phyloP scores from a whole-genome alignment of 2,888 invertebrate species.

The Orthonychiurus folsomi region DNA sequence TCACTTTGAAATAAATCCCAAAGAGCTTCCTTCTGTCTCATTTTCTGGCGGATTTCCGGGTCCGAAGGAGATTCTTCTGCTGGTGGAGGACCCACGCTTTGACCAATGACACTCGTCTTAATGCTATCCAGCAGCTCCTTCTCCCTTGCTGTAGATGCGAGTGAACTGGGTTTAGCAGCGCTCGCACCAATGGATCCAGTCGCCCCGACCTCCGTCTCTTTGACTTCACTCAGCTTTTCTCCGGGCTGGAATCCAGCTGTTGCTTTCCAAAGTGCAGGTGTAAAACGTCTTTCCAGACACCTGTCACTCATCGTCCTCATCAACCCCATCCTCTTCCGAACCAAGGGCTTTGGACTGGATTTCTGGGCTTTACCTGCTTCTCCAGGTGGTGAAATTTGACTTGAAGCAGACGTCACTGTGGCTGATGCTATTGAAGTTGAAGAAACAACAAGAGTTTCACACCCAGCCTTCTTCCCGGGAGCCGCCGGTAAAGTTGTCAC shows the following conservation, averaged over 20 bases:
- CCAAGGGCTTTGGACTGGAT: conserved; percentile 29
- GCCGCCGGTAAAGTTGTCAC: conserved; percentile 15
- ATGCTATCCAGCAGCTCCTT: conserved; percentile 28
- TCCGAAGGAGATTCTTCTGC: conserved; percentile 26
- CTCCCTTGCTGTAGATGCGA: conserved; percentile 34
- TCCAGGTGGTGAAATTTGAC: background rate
- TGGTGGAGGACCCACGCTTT: conserved; percentile 20
- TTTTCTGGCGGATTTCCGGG: conserved; percentile 32
- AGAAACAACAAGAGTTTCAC: conserved; percentile 9
- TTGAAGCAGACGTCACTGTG: conserved; percentile 11
- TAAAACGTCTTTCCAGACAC: conserved; percentile 41
- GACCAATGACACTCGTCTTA: conserved; percentile 13
- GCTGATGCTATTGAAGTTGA: conserved; percentile 8
- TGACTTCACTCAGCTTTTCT: conserved; percentile 33
- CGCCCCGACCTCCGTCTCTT: conserved; percentile 3
- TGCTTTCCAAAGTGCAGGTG: conserved; percentile 34
- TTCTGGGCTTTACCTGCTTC: conserved; percentile 16
- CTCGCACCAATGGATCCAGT: background rate
- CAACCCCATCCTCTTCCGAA: conserved; percentile 39
- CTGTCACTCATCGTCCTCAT: conserved; percentile 43
- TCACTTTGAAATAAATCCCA: conserved; percentile 58
- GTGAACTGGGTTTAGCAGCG: conserved; percentile 16
- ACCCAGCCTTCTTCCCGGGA: background rate
- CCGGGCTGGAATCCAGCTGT: conserved; percentile 31
- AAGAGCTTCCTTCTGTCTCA: conserved; percentile 47